These are phyloP conservation scores for Colossoma macropomum DNA, from an alignment of 2,113 vertebrate genomes.

Conservation along the genomic window DNA sequence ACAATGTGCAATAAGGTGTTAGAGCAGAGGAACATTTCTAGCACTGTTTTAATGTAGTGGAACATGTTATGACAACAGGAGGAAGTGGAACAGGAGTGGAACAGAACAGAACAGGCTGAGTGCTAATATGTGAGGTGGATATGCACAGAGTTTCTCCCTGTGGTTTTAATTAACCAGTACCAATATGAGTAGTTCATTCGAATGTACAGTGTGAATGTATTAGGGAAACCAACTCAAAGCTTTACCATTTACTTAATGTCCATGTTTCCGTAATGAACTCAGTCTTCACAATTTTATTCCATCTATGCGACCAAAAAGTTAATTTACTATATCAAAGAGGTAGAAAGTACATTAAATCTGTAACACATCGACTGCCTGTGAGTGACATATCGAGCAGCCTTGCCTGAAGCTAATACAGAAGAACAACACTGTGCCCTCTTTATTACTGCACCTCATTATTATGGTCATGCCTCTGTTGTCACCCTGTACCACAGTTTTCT, in stretches of 20 bases:
- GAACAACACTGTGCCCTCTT: slow-evolving; percentile 31
- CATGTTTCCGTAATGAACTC: neutral
- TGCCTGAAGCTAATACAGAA: slow-evolving; percentile 34
- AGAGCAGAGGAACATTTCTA: neutral
- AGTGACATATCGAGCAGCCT: slow-evolving; percentile 31
- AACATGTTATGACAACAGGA: neutral
- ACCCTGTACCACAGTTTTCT: slow-evolving; percentile 33
- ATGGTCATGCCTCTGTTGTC: slow-evolving; percentile 42
- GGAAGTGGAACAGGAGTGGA: neutral
- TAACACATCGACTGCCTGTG: slow-evolving; percentile 20
- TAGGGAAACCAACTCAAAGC: neutral
- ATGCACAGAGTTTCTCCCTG: neutral
- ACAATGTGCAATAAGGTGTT: neutral
- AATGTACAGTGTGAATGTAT: neutral
- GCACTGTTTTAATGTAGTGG: neutral
- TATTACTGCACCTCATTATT: slow-evolving; percentile 50
- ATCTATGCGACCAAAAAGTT: neutral
- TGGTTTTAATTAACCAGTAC: slow-evolving; percentile 15
- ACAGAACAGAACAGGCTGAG: too few relatives aligned
- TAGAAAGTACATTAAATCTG: neutral
- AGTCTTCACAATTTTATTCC: neutral
- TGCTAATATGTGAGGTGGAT: neutral
- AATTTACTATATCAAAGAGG: slow-evolving; percentile 2
- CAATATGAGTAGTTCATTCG: neutral
- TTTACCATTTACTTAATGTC: neutral